Conservation (phyloP, 2,797 vertebrate species). For the Ptychadena robeensis region DNA sequence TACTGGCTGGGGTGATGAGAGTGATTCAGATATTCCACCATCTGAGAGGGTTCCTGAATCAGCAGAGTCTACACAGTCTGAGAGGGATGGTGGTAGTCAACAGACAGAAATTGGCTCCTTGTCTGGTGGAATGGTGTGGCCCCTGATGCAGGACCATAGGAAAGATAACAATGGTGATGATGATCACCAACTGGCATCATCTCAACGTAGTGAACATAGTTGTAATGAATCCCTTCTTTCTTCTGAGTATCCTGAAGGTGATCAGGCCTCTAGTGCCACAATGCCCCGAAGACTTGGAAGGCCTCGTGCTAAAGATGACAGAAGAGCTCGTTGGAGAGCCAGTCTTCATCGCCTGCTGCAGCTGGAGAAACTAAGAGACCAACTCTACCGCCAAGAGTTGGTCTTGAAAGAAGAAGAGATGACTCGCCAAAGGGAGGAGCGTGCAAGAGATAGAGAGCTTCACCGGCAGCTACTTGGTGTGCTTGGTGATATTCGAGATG, state of each 20-base stretch:
- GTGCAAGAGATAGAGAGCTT: slow-evolving; percentile 58
- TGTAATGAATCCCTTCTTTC: slow-evolving; percentile 59
- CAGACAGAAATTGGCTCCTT: slow-evolving; percentile 58
- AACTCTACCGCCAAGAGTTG: slow-evolving; percentile 56
- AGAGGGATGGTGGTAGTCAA: slow-evolving; percentile 58
- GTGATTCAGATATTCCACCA: slow-evolving; percentile 59
- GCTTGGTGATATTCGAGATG: slow-evolving; percentile 57
- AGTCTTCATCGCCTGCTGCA: slow-evolving; percentile 58
- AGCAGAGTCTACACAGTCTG: slow-evolving; percentile 57
- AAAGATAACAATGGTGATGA: slow-evolving; percentile 56
- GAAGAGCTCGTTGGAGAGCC: slow-evolving; percentile 58
- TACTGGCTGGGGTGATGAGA: slow-evolving; percentile 59
- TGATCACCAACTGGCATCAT: slow-evolving; percentile 57
- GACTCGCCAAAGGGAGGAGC: slow-evolving; percentile 55
- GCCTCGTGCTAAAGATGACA: slow-evolving; percentile 59
- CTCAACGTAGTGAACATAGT: slow-evolving; percentile 59
- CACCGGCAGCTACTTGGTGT: slow-evolving; percentile 56
- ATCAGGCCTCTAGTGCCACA: slow-evolving; percentile 57
- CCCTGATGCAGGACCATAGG: slow-evolving; percentile 52
- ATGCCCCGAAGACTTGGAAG: slow-evolving; percentile 57
- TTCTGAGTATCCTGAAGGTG: slow-evolving; percentile 57
- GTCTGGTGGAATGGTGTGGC: slow-evolving; percentile 56
- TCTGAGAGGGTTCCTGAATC: slow-evolving; percentile 58
- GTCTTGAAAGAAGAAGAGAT: slow-evolving; percentile 59
- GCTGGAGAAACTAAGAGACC: slow-evolving; percentile 56